phyloP scores from a whole-genome alignment of 2,888 invertebrate genomes.

The Craniophora ligustri region DNA sequence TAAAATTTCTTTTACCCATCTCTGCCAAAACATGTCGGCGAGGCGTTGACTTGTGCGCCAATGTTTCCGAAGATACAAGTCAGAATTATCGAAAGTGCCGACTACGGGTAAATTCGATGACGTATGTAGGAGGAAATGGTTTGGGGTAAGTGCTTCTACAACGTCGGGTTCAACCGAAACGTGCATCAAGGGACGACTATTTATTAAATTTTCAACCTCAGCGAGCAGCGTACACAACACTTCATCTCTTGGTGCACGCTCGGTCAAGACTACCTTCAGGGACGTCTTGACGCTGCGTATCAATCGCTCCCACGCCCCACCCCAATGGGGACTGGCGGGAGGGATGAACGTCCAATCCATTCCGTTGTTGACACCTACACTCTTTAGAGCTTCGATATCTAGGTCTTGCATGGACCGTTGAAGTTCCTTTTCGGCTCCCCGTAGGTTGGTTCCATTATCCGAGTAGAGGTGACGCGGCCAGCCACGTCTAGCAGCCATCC shows the following conservation, averaged over 20 bases:
- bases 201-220: constrained; percentile 31
- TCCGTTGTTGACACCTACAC: constrained; percentile 6
- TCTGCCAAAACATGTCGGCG: not conserved
- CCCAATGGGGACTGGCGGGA: not conserved
- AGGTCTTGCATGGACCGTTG: constrained; percentile 5
- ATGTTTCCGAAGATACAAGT: not conserved
- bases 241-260: constrained; percentile 25
- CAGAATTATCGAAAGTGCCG: not conserved
- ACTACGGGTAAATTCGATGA: not conserved
- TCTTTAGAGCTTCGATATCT: not conserved
- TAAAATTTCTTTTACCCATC: not conserved
- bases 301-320: not conserved
- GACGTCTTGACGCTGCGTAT: constrained; percentile 22
- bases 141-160: not conserved
- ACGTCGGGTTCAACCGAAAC: constrained; percentile 15
- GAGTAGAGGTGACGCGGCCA: constrained; percentile 29
- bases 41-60: not conserved
- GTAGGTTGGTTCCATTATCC: constrained; percentile 41
- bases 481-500: constrained; percentile 30
- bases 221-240: constrained; percentile 8
- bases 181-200: constrained; percentile 27
- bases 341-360: constrained; percentile 5
- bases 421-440: constrained; percentile 17
- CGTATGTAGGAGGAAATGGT: not conserved
- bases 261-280: constrained; percentile 13